Evolutionary conservation across 2,113 vertebrate species (phyloP), one percentile per base, ranked within the genome.

Genomic region (Morone chrysops): DNA sequence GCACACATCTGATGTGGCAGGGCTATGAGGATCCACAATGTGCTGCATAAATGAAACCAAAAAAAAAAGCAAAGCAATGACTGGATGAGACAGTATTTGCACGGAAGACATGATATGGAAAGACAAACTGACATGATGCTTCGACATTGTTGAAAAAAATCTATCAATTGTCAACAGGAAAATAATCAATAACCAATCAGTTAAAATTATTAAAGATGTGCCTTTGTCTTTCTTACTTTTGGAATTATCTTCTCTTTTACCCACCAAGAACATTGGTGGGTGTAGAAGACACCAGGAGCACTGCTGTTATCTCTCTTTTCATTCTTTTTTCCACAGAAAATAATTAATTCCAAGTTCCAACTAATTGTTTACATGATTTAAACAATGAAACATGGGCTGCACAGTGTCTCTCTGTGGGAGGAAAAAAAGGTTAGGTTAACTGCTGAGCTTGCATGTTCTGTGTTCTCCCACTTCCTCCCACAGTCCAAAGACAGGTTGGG

Each of bases 401-500:
- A 16, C 8, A 0, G 16, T 2, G 40, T 16, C n/a, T 40, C 1
- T 59, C 59, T n/a, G 57, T 73, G 57, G 56, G 56, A 54, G 53
- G 53, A 22, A 54, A 22, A 31, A 31, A 31, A 70, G 68, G 11
- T 53, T 40, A 13, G 59, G 31, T 51, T 75, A 25, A 25, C 10
- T 20, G 38, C 22, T 54, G n/a, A 17, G 41, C 36, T 38, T 18
- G 17, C 22, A 59, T 17, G 38, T 31, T 59, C 38, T 57, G 3
- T 51, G 16, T 40, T 12, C 18, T 18, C 48, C 62, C 62, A 70
- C 11, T 45, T 73, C 41, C 16, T 59, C 17, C 14, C 1, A 43
- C n/a, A 51, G 25, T 67, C 14, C 47, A 31, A 63, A 76, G 43
- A 70, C 62, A 56, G 38, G 6, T 68, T 60, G 31, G 57, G n/a